Conservation (phyloP, 2,113 vertebrate genomes). For the Amblyornis subalaris region DNA sequence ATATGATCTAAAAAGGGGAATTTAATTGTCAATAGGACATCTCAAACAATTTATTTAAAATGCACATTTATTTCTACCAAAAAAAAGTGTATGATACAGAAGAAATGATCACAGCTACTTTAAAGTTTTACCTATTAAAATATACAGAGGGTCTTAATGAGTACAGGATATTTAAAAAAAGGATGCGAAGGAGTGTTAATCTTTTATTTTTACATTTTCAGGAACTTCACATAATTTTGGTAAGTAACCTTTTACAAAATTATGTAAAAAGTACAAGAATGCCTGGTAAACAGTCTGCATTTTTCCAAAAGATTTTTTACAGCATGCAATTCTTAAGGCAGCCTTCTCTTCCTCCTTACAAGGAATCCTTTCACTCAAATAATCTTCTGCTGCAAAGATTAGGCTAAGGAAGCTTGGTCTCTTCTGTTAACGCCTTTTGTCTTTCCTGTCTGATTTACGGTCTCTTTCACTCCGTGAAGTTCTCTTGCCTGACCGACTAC, state of each 20-base stretch:
- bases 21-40: conserved; percentile 70
- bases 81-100: conserved; percentile 72
- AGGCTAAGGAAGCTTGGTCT: conserved; percentile 77
- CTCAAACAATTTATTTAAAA: conserved; percentile 72
- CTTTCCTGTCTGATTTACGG: conserved; percentile 96
- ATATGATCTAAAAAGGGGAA: conserved; percentile 37
- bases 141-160: conserved; percentile 75
- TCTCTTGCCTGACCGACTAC: conserved; percentile 83
- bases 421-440: conserved; percentile 90
- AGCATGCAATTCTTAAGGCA: conserved; percentile 86
- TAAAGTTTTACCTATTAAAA: conserved; percentile 75
- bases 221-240: conserved; percentile 79
- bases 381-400: conserved; percentile 79
- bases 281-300: conserved; percentile 80
- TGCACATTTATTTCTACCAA: conserved; percentile 83
- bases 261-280: conserved; percentile 82
- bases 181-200: conserved; percentile 78
- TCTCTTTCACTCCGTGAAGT: conserved; percentile 89
- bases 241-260: conserved; percentile 82
- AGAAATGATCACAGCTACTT: conserved; percentile 65
- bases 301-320: conserved; percentile 81
- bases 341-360: conserved; percentile 77
- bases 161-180: conserved; percentile 77
- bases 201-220: conserved; percentile 78
- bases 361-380: conserved; percentile 78